Base-by-base conservation (phyloP, 2,113 vertebrate genomes). In the Pseudois nayaur region DNA sequence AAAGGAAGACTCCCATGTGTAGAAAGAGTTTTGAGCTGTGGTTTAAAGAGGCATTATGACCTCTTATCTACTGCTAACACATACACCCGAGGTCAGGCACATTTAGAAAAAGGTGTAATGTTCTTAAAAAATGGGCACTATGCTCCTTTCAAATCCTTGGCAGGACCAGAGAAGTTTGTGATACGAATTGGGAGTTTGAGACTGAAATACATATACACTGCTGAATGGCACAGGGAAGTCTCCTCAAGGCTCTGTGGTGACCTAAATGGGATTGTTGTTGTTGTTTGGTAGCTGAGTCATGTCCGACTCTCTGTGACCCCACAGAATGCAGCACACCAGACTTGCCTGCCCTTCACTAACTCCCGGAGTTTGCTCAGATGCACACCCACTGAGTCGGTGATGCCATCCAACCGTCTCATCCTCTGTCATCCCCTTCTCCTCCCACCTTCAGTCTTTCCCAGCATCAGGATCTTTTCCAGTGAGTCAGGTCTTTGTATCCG, bases 21-120 rank as follows among this genome's bases (percentile, higher is more conserved):
- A 40, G 31, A 87, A 52, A n/a, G 43, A 8, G 6, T 8, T 62
- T 54, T 78, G 60, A 19, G 12, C 57, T 92, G 14, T 0, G 31
- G 19, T 43, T n/a, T 23, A 3, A 74, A 85, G 50, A 27, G 5
- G 76, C 36, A 0, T 45, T 6, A 1, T 55, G 3, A 40, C 3
- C 67, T 74, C 59, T 54, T 40, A 2, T 23, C 6, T 52, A 2
- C 10, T 3, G 21, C 33, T 17, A 1, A 25, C 45, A 25, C 11
- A 0, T 1, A 3, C 3, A 36, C 52, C 45, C 40, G 5, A 2
- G 64, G 50, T 31, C 57, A 60, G 3, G 1, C 25, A 3, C 0
- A 17, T 29, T 57, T 25, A n/a, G 57, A 19, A 9, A 25, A 12
- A 13, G 33, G 1, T 43, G 29, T 31, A 0, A 3, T 3, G 14